Conservation (phyloP, 2,113 vertebrate species). For the Pagrus major region DNA sequence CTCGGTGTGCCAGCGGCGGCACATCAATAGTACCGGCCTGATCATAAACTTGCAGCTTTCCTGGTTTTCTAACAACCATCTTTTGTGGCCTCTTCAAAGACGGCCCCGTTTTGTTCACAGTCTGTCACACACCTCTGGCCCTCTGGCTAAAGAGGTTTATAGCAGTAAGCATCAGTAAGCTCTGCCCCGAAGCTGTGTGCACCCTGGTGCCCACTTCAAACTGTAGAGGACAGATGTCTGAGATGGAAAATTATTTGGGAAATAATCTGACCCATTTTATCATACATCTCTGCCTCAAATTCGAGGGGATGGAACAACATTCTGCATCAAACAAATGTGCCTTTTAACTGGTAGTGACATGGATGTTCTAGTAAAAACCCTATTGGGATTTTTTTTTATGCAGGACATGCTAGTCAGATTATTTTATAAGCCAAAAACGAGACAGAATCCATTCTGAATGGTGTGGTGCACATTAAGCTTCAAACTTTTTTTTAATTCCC, state of each 20-base stretch:
- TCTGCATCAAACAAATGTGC: neutral
- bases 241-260: slow-evolving; percentile 46
- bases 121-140: slow-evolving; percentile 40
- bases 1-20: neutral
- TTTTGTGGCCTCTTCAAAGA: slow-evolving; percentile 19
- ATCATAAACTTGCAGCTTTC: slow-evolving; percentile 12
- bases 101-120: slow-evolving; percentile 30
- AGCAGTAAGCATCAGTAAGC: slow-evolving; percentile 47
- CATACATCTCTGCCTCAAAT: slow-evolving; percentile 27
- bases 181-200: slow-evolving; percentile 47
- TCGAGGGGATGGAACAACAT: neutral
- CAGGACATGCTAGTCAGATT: slow-evolving; percentile 10
- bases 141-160: slow-evolving; percentile 55
- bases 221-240: slow-evolving; percentile 44
- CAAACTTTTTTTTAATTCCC: slow-evolving; percentile 9
- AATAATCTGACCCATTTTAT: slow-evolving; percentile 57
- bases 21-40: neutral
- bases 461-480: slow-evolving; percentile 10
- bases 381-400: slow-evolving; percentile 9
- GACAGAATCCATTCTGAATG: slow-evolving; percentile 17
- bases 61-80: slow-evolving; percentile 6
- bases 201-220: slow-evolving; percentile 37
- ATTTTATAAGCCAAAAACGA: slow-evolving; percentile 10
- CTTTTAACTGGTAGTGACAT: neutral
- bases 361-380: slow-evolving; percentile 12